phyloP scores from a whole-genome alignment of 92 coral and sea anemone genomes.

The Actinostola sp. region DNA sequence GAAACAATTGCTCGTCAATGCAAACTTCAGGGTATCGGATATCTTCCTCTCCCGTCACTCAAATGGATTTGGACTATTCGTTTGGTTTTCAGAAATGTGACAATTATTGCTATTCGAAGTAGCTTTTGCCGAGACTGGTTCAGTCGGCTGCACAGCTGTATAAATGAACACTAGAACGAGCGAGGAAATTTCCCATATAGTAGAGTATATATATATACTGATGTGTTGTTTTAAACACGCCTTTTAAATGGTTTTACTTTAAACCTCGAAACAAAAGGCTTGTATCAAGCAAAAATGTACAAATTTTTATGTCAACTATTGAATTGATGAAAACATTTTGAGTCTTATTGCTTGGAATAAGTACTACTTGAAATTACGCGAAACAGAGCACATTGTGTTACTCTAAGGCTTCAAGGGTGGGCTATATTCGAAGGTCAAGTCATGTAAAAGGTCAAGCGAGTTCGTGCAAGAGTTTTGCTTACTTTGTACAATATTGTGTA shows the following conservation, averaged over 20 bases:
- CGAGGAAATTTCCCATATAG: no score
- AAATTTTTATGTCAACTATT: no score
- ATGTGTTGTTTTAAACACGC: background rate
- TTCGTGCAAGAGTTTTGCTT: no score
- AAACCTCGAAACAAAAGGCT: background rate
- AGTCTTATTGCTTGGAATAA: no score
- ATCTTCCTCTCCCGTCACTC: background rate
- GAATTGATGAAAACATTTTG: no score
- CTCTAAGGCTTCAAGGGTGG: slow-evolving; percentile 1
- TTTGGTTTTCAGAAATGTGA: background rate
- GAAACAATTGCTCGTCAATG: background rate
- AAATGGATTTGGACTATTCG: background rate
- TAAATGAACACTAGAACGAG: no score
- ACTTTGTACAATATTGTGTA: background rate
- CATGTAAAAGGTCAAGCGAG: slow-evolving; percentile 4
- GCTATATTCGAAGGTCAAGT: background rate
- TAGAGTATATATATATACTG: background rate
- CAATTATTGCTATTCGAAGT: background rate
- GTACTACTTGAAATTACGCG: background rate
- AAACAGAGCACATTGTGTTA: slow-evolving; percentile 1
- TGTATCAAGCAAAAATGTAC: slow-evolving; percentile 14
- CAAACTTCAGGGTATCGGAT: slow-evolving; percentile 7
- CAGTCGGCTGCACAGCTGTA: no score
- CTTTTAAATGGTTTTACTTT: no score
- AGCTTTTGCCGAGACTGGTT: background rate